Percentiles rank a stretch among this genome's conserved stretches.
Conservation (phyloP, 2,888 invertebrate species). For the Caenorhabditis angaria region DNA sequence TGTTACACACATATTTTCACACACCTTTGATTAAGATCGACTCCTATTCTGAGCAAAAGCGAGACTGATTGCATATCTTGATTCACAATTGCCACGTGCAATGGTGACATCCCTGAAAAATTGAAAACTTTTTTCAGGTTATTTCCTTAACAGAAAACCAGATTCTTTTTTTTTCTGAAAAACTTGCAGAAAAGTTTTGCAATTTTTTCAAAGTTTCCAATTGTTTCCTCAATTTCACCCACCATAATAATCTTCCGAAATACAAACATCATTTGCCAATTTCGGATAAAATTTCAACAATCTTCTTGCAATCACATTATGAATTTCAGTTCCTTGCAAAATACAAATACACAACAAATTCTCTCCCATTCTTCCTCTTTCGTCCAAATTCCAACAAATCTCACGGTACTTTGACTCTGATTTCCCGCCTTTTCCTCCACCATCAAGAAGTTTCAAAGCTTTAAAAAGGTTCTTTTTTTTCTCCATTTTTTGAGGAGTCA, state of each 20-base stretch:
- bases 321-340: constrained; percentile 60
- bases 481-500: not conserved
- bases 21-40: constrained; percentile 81
- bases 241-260: constrained; percentile 69
- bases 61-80: constrained; percentile 98
- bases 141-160: too few species aligned
- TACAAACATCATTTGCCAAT: constrained; percentile 78
- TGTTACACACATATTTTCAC: constrained; percentile 59
- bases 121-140: not conserved
- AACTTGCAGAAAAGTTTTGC: too few species aligned
- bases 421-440: constrained; percentile 62
- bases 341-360: constrained; percentile 88
- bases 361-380: constrained; percentile 80
- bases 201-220: too few species aligned
- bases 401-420: constrained; percentile 77
- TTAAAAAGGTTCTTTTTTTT: too few species aligned
- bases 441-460: constrained; percentile 69
- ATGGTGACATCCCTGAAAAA: constrained; percentile 67
- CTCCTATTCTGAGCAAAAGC: constrained; percentile 89
- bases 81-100: constrained; percentile 97
- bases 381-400: constrained; percentile 60
- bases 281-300: constrained; percentile 90
- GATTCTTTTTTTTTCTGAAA: too few species aligned
- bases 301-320: constrained; percentile 82
- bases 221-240: too few species aligned